Evolutionary conservation across 1,140 invertebrate species (phyloP), one percentile per base, ranked within the genome.

Genomic region (Amyelois transitella): DNA sequence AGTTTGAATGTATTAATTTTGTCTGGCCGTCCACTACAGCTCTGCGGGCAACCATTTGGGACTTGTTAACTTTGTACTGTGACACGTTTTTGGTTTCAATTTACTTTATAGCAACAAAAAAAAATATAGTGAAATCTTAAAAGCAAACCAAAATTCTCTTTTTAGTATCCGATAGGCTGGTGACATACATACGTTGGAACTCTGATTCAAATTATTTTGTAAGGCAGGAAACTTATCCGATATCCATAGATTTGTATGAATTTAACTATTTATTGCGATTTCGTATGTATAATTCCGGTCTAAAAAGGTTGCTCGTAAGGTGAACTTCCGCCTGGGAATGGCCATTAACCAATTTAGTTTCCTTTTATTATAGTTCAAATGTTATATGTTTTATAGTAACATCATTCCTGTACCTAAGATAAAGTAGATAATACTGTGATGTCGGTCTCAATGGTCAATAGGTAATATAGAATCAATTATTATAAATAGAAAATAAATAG

Each of bases 341-440:
- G 66, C 74, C 73, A 48, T 21, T 22, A 20, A 21, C n/a, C 74
- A 66, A 72, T 71, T 54, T 53, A 44, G n/a, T 66, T 60, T 69
- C 56, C 59, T 72, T 71, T 63, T 77, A 72, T 69, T 67, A 70
- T 81, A 83, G 75, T 78, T 71, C 72, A 81, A 84, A 83, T 85
- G 74, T 87, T 69, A 55, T 74, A 71, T 80, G 68, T 67, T 69
- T 68, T 81, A 75, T 67, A 64, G 57, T 82, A 77, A 84, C 75
- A 77, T 85, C 81, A 84, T 87, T 87, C 81, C 84, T 82, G 81
- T 84, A 85, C 84, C 81, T 85, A 87, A 87, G 84, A 87, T 82
- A 82, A 77, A 85, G 78, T 81, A 81, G 77, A 73, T 77, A 81
- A 81, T 83, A 85, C 84, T 85, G 83, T 86, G 83, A 85, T 86